Evolutionary conservation across 1,140 invertebrate genomes (phyloP).

Genomic region (Penaeus vannamei): DNA sequence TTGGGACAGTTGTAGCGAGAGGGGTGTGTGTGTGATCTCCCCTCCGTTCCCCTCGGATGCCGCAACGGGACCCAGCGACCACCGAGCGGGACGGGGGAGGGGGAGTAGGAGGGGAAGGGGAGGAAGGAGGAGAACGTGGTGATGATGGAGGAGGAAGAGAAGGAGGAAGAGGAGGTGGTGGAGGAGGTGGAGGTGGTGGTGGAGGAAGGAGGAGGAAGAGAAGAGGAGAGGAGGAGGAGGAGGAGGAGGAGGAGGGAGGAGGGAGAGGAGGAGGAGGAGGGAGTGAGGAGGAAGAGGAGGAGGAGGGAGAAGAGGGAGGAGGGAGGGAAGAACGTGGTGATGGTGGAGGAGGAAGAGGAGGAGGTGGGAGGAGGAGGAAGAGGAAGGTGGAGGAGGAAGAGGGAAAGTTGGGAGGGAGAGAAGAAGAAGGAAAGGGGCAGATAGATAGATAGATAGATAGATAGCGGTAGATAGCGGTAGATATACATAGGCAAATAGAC

Average conservation of each 20-base stretch:
- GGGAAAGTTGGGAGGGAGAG: conserved; percentile 40
- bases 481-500: too few species aligned
- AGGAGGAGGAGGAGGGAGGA: neutral
- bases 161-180: neutral
- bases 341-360: neutral
- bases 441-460: too few species aligned
- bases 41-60: too few species aligned
- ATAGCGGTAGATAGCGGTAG: too few species aligned
- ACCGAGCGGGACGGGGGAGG: neutral
- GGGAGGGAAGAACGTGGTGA: conserved; percentile 56
- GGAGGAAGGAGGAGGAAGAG: neutral
- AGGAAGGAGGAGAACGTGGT: neutral
- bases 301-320: conserved; percentile 54
- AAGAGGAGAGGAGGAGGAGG: conserved; percentile 16
- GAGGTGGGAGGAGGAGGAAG: neutral
- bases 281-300: conserved; percentile 21
- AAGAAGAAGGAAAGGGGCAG: neutral
- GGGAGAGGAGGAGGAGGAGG: conserved; percentile 60
- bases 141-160: neutral
- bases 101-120: neutral
- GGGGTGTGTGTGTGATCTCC: conserved; percentile 9
- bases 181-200: neutral
- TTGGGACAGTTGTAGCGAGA: conserved; percentile 1
- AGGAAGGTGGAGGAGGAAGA: neutral
- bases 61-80: too few species aligned